Evolutionary conservation across 2,113 vertebrate genomes (phyloP).

Genomic region (Callipepla squamata): DNA sequence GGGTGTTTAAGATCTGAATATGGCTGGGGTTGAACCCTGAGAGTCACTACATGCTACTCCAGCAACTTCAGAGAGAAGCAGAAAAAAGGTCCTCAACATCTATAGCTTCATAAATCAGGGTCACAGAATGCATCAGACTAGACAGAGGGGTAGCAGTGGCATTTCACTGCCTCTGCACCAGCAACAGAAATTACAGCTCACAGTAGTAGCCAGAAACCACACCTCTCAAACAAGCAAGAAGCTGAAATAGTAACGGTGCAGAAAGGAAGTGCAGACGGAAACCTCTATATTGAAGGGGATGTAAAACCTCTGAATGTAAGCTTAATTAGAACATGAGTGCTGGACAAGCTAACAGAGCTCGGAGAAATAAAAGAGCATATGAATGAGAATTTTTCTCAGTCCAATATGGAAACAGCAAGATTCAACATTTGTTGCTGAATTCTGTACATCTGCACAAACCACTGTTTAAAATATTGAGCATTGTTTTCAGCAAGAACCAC

Average conservation of each 20-base stretch:
- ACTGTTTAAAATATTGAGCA: not conserved
- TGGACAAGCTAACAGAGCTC: not conserved
- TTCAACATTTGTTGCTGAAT: not conserved
- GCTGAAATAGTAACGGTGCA: not conserved
- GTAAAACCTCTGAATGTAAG: not conserved
- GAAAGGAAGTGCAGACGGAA: not conserved
- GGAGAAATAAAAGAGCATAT: not conserved
- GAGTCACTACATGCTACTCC: not conserved
- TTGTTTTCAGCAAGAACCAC: not conserved
- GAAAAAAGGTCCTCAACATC: not conserved
- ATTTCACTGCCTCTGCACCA: not conserved
- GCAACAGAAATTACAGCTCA: not conserved
- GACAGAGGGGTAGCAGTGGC: not conserved
- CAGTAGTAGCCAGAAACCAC: not conserved
- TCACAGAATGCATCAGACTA: not conserved
- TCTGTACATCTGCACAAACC: not conserved
- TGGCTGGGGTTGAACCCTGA: not conserved
- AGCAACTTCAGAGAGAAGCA: not conserved
- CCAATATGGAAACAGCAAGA: not conserved
- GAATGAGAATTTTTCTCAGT: not conserved
- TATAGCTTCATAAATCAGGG: not conserved
- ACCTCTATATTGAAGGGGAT: not conserved
- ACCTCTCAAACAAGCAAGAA: not conserved
- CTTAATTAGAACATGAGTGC: not conserved
- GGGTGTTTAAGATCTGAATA: not conserved